phyloP scores from a whole-genome alignment of 2,113 vertebrate species.

The Peromyscus maniculatus region DNA sequence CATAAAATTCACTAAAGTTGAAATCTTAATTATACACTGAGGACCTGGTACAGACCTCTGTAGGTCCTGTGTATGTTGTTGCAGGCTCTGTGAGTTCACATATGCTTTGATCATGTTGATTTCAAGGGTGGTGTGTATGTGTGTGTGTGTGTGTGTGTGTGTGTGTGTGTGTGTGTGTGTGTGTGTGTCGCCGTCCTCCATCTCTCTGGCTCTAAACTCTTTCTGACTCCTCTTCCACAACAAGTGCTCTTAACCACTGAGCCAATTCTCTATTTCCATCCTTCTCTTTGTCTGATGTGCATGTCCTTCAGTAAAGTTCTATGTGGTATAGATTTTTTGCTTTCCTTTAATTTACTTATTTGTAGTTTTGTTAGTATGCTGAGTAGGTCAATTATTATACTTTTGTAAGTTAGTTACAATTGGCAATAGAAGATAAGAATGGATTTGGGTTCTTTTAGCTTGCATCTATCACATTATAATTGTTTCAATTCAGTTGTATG shows the following conservation, averaged over 20 bases:
- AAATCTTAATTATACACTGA: neutral
- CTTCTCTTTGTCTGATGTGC: neutral
- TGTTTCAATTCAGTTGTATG: neutral
- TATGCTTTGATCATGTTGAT: neutral
- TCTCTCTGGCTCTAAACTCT: neutral
- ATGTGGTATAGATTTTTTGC: rapidly evolving
- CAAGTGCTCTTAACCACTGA: neutral
- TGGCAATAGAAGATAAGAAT: neutral
- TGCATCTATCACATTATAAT: neutral
- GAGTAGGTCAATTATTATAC: neutral
- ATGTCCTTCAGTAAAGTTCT: neutral
- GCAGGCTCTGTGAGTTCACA: neutral
- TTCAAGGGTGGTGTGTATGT: neutral
- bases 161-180: neutral
- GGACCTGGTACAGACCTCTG: neutral
- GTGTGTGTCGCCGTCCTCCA: neutral
- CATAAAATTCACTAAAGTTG: neutral
- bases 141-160: neutral
- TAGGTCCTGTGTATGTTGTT: neutral
- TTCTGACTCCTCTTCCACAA: neutral
- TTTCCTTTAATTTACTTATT: neutral
- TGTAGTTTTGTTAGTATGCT: neutral
- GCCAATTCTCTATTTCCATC: neutral
- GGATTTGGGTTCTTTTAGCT: neutral
- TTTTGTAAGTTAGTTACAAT: neutral